phyloP scores from a whole-genome alignment of 2,888 invertebrate species.

The Mesochorus sp. region DNA sequence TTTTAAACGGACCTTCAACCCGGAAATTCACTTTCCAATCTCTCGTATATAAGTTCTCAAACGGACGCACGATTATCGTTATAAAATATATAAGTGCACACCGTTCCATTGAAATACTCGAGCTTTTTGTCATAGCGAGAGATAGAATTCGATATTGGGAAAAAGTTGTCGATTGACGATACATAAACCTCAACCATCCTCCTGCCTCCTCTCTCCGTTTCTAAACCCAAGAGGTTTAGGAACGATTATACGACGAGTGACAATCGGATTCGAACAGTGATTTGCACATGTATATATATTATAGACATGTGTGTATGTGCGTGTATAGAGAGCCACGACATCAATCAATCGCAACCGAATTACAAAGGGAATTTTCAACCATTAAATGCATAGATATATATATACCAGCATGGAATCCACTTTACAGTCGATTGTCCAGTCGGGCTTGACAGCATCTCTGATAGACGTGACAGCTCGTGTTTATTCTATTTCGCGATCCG shows the following conservation, averaged over 20 bases:
- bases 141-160: too few relatives aligned
- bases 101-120: too few relatives aligned
- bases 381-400: not conserved
- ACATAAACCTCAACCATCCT: too few relatives aligned
- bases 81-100: slow-evolving; percentile 14
- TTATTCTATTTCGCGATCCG: slow-evolving; percentile 28
- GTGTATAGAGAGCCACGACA: slow-evolving; percentile 11
- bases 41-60: not conserved
- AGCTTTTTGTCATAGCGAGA: too few relatives aligned
- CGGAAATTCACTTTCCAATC: slow-evolving; percentile 2
- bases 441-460: slow-evolving; percentile 17
- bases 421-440: slow-evolving; percentile 16
- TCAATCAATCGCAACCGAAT: slow-evolving; percentile 76
- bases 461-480: slow-evolving; percentile 22
- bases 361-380: slow-evolving; percentile 75
- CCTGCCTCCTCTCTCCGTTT: too few relatives aligned
- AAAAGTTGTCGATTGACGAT: not conserved
- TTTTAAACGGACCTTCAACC: slow-evolving; percentile 37
- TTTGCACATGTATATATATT: slow-evolving; percentile 75
- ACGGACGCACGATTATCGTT: not conserved
- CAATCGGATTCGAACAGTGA: slow-evolving; percentile 53
- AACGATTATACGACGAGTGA: too few relatives aligned
- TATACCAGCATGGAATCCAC: slow-evolving; percentile 27
- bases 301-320: too few relatives aligned
- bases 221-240: too few relatives aligned